A percentile compares a stretch with the other conserved stretches of the same genome.
These are phyloP conservation scores for Criorhina ranunculi DNA, from an alignment of 2,888 invertebrate genomes.

Conservation along the genomic window DNA sequence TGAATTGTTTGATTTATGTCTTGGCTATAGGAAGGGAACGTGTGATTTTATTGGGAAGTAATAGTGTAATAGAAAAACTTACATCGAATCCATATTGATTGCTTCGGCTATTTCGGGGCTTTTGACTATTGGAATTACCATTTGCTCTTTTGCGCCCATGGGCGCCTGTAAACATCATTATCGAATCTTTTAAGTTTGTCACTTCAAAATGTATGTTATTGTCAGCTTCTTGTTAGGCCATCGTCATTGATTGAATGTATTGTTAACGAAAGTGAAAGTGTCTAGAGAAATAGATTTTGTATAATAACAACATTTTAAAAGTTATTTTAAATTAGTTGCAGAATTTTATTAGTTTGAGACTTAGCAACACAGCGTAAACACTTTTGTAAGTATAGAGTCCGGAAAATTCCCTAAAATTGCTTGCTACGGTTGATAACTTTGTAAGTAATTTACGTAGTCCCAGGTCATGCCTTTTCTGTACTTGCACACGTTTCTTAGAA, in stretches of 20 bases:
- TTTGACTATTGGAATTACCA: slow-evolving; percentile 80
- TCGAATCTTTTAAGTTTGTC: slow-evolving; percentile 36
- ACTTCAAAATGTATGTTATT: slow-evolving; percentile 29
- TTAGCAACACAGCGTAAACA: too few relatives aligned
- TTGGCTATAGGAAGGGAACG: slow-evolving; percentile 37
- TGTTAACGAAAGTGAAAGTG: slow-evolving; percentile 24
- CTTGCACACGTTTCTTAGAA: too few relatives aligned
- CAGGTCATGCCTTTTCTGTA: too few relatives aligned
- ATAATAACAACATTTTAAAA: background rate
- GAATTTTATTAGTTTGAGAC: too few relatives aligned
- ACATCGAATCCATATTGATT: slow-evolving; percentile 76
- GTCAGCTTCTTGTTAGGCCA: slow-evolving; percentile 43
- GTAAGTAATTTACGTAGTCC: too few relatives aligned
- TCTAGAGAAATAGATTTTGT: slow-evolving; percentile 5
- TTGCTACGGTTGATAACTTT: too few relatives aligned
- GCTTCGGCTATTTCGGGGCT: slow-evolving; percentile 79
- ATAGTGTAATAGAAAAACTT: background rate
- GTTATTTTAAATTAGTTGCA: too few relatives aligned
- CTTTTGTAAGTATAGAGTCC: too few relatives aligned
- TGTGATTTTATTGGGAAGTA: background rate
- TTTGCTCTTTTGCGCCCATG: slow-evolving; percentile 86
- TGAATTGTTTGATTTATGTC: slow-evolving; percentile 64
- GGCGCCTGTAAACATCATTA: slow-evolving; percentile 90
- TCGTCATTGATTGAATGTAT: slow-evolving; percentile 11
- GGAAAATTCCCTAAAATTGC: too few relatives aligned